Percentiles rank a stretch among this genome's conserved stretches.
Evolutionary conservation across 2,113 vertebrate genomes (phyloP).

Genomic region (Amphiprion percula): DNA sequence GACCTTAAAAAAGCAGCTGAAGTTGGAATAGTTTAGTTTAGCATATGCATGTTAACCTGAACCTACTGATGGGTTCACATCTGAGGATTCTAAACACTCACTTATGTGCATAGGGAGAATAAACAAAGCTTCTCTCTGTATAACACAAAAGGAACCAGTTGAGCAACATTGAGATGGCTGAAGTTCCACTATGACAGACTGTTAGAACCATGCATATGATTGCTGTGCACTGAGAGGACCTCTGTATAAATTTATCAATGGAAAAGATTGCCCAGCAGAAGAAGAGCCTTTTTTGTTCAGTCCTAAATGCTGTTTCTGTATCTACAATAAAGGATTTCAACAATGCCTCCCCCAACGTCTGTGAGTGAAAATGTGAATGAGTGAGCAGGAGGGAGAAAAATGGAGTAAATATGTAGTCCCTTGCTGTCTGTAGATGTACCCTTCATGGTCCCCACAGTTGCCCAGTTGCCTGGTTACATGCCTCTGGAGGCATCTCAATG

Average conservation of each 20-base stretch:
- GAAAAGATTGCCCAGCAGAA: slow-evolving; percentile 54
- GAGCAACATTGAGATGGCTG: slow-evolving; percentile 36
- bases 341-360: slow-evolving; percentile 39
- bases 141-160: slow-evolving; percentile 43
- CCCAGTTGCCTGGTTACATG: slow-evolving; percentile 80
- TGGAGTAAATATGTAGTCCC: slow-evolving; percentile 65
- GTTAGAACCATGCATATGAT: slow-evolving; percentile 63
- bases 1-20: not conserved
- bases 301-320: slow-evolving; percentile 67
- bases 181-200: slow-evolving; percentile 53
- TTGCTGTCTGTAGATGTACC: slow-evolving; percentile 61
- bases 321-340: slow-evolving; percentile 58
- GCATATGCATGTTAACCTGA: not conserved
- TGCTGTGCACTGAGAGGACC: slow-evolving; percentile 45
- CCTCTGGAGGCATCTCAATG: slow-evolving; percentile 73
- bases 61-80: not conserved
- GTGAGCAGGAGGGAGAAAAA: slow-evolving; percentile 24
- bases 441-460: slow-evolving; percentile 71
- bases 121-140: slow-evolving; percentile 39
- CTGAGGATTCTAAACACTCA: slow-evolving; percentile 8
- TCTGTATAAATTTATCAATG: slow-evolving; percentile 62
- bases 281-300: slow-evolving; percentile 59
- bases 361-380: slow-evolving; percentile 61
- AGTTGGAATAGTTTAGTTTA: not conserved
- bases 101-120: not conserved